Percentiles rank a stretch among this genome's conserved stretches.
phyloP scores from a whole-genome alignment of 2,888 invertebrate genomes.

The Salpingus planirostris region DNA sequence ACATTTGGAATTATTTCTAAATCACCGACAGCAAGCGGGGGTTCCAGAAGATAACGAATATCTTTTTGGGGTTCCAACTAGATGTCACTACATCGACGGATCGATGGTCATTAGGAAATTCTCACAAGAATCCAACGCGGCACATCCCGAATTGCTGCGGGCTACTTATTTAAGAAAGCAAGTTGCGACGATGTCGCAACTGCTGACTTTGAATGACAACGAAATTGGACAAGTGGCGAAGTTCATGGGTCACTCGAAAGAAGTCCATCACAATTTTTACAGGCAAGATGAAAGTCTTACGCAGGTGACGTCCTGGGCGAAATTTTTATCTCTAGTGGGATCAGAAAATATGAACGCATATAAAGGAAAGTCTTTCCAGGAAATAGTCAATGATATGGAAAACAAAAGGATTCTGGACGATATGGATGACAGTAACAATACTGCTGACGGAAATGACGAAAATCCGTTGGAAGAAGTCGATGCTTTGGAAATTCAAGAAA shows the following conservation, averaged over 20 bases:
- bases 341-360: not conserved
- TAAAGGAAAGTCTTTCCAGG: not conserved
- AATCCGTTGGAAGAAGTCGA: no score
- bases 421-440: no score
- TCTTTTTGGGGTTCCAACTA: conserved; percentile 1
- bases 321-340: not conserved
- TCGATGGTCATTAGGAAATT: not conserved
- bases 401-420: no score
- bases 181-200: conserved; percentile 7
- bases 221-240: conserved; percentile 5
- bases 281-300: conserved; percentile 4
- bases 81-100: not conserved
- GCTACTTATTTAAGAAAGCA: conserved; percentile 11
- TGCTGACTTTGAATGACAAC: conserved; percentile 7
- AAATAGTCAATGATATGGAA: no score
- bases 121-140: not conserved
- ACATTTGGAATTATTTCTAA: not conserved
- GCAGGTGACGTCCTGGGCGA: conserved; percentile 3
- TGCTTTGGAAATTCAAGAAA: no score
- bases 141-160: conserved; percentile 14
- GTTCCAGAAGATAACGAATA: not conserved
- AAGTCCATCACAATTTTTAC: conserved; percentile 4
- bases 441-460: no score
- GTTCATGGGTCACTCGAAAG: conserved; percentile 6
- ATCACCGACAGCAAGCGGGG: not conserved